Percentiles rank a stretch among this genome's conserved stretches.
Evolutionary conservation across 2,888 invertebrate genomes (phyloP).

Genomic region (Glomeris marginata): DNA sequence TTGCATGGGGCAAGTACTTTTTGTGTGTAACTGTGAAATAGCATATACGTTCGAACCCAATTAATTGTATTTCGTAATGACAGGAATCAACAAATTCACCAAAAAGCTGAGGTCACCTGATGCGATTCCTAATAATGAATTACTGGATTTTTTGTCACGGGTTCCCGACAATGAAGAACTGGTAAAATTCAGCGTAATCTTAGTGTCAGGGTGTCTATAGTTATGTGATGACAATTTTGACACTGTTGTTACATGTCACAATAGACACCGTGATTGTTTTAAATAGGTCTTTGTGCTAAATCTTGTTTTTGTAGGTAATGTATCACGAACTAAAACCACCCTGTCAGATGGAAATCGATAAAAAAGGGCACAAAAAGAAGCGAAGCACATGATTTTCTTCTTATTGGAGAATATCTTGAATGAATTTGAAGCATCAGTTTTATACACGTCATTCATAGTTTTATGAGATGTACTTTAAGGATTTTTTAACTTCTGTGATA

Average conservation of each 20-base stretch:
- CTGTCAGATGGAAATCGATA: neutral
- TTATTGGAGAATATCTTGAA: too few species aligned
- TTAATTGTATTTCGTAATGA: constrained; percentile 3
- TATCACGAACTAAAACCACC: constrained; percentile 1
- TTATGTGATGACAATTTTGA: neutral
- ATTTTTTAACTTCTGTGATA: too few species aligned
- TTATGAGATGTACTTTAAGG: too few species aligned
- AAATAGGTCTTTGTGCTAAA: too few species aligned
- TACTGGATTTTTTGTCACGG: constrained; percentile 82
- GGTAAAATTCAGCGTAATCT: constrained; percentile 35
- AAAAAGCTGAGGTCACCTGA: constrained; percentile 83
- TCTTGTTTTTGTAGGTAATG: constrained; percentile 2
- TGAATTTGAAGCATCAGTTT: too few species aligned
- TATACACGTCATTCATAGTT: too few species aligned
- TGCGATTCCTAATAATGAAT: constrained; percentile 91
- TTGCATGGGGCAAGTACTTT: constrained; percentile 62
- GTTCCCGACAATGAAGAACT: constrained; percentile 88
- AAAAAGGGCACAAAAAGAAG: constrained; percentile 7
- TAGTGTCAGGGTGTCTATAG: neutral
- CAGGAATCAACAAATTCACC: constrained; percentile 76
- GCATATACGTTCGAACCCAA: neutral
- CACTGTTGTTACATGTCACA: too few species aligned
- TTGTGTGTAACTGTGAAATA: neutral
- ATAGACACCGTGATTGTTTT: too few species aligned
- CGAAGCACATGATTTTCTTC: too few species aligned